Percentiles rank a stretch among this genome's conserved stretches.
These are phyloP conservation scores for Xestia rhomboidea DNA, from an alignment of 2,888 invertebrate species.

Conservation along the genomic window DNA sequence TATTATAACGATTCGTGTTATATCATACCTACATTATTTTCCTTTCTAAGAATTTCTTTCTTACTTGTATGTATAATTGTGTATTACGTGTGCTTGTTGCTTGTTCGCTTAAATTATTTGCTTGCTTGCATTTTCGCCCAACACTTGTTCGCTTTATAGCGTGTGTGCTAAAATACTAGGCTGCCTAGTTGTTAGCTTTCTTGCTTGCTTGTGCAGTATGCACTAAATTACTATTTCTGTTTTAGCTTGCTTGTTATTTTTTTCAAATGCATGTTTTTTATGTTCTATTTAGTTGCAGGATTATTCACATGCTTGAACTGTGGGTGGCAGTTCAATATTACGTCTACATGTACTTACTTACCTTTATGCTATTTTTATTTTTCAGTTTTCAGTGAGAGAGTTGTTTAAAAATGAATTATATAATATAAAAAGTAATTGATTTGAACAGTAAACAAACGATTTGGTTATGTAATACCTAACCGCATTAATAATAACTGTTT, in stretches of 20 bases:
- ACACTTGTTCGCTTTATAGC: not conserved
- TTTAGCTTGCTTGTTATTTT: constrained; percentile 3
- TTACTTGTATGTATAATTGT: not conserved
- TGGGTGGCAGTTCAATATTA: not conserved
- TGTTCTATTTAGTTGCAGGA: constrained; percentile 5
- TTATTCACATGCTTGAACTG: not conserved
- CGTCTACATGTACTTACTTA: not conserved
- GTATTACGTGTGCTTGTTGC: constrained; percentile 11
- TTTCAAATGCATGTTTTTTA: constrained; percentile 6
- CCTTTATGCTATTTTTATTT: no score
- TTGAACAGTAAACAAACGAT: not conserved
- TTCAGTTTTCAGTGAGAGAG: not conserved
- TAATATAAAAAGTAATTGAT: not conserved
- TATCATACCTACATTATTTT: constrained; percentile 12
- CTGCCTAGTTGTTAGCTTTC: constrained; percentile 2
- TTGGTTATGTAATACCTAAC: not conserved
- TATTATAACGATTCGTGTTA: not conserved
- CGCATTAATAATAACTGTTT: not conserved
- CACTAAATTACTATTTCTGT: not conserved
- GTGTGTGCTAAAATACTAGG: not conserved
- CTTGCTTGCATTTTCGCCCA: constrained; percentile 22
- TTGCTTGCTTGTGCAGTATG: constrained; percentile 4
- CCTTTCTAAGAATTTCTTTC: constrained; percentile 1
- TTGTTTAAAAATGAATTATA: not conserved
- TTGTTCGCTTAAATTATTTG: constrained; percentile 12